Conservation (phyloP, 2,888 invertebrate genomes). For the Xanthostigma xanthostigma region DNA sequence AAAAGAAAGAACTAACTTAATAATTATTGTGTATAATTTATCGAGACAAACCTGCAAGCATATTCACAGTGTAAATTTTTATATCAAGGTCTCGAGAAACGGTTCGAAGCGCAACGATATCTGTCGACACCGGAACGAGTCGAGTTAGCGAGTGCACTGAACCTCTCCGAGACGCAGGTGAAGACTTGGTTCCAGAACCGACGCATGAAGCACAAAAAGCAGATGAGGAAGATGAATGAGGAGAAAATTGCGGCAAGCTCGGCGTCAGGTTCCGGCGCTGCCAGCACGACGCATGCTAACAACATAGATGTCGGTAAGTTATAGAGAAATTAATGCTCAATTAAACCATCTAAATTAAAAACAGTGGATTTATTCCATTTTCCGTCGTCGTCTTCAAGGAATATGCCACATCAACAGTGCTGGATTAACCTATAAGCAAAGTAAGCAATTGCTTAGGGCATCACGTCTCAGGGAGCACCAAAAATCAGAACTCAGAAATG, state of each 20-base stretch:
- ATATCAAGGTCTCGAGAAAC: constrained; percentile 67
- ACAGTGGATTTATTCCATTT: too few relatives aligned
- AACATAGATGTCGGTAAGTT: neutral
- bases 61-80: neutral
- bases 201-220: constrained; percentile 93
- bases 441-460: too few relatives aligned
- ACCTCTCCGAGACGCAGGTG: constrained; percentile 89
- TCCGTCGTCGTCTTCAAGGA: too few relatives aligned
- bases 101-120: constrained; percentile 89
- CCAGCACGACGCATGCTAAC: neutral
- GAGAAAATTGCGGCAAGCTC: constrained; percentile 20
- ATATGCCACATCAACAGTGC: too few relatives aligned
- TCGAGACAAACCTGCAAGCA: neutral
- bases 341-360: too few relatives aligned
- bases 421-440: too few relatives aligned
- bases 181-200: constrained; percentile 98
- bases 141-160: constrained; percentile 82
- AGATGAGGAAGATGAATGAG: constrained; percentile 55
- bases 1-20: too few relatives aligned
- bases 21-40: too few relatives aligned
- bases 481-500: too few relatives aligned
- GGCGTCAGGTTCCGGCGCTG: constrained; percentile 1
- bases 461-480: too few relatives aligned
- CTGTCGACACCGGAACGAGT: constrained; percentile 92
- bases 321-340: too few relatives aligned